phyloP scores from a whole-genome alignment of 2,797 vertebrate genomes.

The Salmo trutta region DNA sequence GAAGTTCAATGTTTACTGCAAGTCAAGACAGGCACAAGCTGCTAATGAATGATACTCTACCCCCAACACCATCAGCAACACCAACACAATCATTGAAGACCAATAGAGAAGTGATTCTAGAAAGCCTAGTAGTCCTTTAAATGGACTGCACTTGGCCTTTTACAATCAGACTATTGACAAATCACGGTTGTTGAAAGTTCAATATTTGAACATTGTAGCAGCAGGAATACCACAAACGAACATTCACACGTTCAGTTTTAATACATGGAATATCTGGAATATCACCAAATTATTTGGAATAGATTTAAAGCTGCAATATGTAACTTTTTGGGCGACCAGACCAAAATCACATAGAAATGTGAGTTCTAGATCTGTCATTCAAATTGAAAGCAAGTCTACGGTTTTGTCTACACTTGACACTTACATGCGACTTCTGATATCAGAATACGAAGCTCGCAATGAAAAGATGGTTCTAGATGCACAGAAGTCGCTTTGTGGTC shows the following conservation, averaged over 20 bases:
- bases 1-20: conserved; percentile 69
- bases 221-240: neutral
- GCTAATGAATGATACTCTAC: conserved; percentile 67
- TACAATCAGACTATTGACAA: neutral
- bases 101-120: conserved; percentile 22
- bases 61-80: conserved; percentile 11
- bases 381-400: too few relatives aligned
- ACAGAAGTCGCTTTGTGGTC: too few relatives aligned
- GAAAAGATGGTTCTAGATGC: too few relatives aligned
- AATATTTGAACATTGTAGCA: neutral
- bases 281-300: neutral
- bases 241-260: neutral
- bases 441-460: too few relatives aligned
- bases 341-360: too few relatives aligned
- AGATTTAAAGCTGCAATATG: neutral
- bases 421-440: too few relatives aligned
- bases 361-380: too few relatives aligned
- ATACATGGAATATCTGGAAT: neutral
- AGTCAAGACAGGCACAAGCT: conserved; percentile 71
- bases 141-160: neutral
- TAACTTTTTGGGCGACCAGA: too few relatives aligned
- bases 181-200: too few relatives aligned
- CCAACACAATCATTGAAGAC: conserved; percentile 29
- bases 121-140: conserved; percentile 2
- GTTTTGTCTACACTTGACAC: too few relatives aligned